Percentiles rank a stretch among this genome's conserved stretches.
Evolutionary conservation across 2,113 vertebrate species (phyloP).

Genomic region (Stictonetta naevosa): DNA sequence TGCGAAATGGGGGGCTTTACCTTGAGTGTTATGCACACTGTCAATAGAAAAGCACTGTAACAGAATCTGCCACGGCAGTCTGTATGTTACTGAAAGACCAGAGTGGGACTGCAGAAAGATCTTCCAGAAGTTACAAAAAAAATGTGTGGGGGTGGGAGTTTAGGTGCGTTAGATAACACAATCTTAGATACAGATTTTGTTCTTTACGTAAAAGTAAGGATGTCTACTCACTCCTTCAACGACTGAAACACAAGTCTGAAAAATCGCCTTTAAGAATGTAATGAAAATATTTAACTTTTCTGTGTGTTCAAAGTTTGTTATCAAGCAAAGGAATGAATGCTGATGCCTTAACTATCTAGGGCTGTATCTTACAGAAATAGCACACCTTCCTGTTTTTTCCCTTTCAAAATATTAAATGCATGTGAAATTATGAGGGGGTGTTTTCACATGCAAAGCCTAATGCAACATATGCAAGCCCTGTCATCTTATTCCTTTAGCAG

Average conservation of each 20-base stretch:
- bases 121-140: neutral
- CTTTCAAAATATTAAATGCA: neutral
- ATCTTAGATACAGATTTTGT: too few species aligned
- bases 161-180: neutral
- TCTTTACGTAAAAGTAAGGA: neutral
- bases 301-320: neutral
- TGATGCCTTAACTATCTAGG: neutral
- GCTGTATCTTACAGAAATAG: neutral
- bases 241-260: neutral
- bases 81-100: neutral
- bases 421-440: neutral
- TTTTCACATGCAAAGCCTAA: neutral
- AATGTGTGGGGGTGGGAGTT: neutral
- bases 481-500: neutral
- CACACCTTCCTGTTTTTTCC: neutral
- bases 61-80: neutral
- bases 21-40: rapidly evolving
- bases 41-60: neutral
- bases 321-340: neutral
- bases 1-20: neutral
- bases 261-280: neutral
- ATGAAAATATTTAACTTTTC: neutral
- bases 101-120: neutral
- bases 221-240: neutral
- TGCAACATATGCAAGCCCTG: neutral